phyloP scores from a whole-genome alignment of 2,113 vertebrate genomes.

The Tautogolabrus adspersus region DNA sequence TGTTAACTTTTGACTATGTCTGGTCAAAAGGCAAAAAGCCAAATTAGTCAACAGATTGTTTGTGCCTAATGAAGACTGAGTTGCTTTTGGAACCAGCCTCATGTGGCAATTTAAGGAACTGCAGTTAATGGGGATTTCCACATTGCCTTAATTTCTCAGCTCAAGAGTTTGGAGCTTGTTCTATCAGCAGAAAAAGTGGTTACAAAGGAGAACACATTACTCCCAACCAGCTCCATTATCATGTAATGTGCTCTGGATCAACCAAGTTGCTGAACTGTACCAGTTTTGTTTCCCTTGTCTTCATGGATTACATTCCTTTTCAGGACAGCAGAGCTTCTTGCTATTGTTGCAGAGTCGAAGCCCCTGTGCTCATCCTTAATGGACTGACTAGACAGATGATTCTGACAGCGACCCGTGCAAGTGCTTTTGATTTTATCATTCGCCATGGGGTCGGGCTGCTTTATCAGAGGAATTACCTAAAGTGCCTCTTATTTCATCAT shows the following conservation, averaged over 20 bases:
- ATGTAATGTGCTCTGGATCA: not conserved
- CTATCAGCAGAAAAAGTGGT: constrained; percentile 9
- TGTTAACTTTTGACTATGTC: no score
- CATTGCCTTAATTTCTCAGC: not conserved
- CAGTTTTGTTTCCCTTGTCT: constrained; percentile 8
- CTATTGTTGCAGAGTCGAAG: constrained; percentile 58
- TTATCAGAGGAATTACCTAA: constrained; percentile 96
- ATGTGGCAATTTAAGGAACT: not conserved
- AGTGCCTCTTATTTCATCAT: constrained; percentile 98
- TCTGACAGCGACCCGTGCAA: constrained; percentile 86
- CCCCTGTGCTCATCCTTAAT: constrained; percentile 66
- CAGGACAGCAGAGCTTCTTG: constrained; percentile 36
- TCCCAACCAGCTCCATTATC: not conserved
- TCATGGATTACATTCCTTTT: constrained; percentile 43
- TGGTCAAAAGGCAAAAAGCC: no score
- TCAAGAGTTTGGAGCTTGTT: not conserved
- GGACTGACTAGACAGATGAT: constrained; percentile 90
- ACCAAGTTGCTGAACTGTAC: not conserved
- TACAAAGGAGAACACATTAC: constrained; percentile 1
- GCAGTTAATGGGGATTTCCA: not conserved
- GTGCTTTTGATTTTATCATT: constrained; percentile 93
- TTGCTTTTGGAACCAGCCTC: no score
- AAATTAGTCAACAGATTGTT: no score
- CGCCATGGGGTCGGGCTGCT: constrained; percentile 86
- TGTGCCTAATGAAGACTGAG: not conserved